Base-by-base conservation (phyloP, 2,113 vertebrate species). In the Corynorhinus townsendii region DNA sequence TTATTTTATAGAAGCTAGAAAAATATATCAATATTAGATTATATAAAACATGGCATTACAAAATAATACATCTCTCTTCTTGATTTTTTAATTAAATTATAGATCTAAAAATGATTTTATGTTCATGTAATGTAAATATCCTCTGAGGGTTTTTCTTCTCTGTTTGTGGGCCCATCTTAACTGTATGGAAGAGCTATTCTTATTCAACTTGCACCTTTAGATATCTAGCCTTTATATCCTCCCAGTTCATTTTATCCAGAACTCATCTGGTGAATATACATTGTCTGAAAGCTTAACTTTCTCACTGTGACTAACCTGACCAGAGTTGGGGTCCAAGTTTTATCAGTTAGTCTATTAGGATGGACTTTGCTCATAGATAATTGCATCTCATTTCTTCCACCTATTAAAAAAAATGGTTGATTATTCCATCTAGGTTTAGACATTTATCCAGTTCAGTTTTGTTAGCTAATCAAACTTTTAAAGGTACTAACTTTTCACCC, bases 51-150 rank as follows among this genome's bases (percentile, higher is more conserved):
- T 45, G n/a, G 14, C 14, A 80, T 89, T 95, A 89, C 72, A 83
- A 92, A 88, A 89, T 52, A 95, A 83, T 75, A 28, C 2, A 66
- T 49, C 59, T 68, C 3, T 86, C 35, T 93, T 92, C 72, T 66
- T 76, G 11, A 68, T 80, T 96, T 80, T 26, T 89, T 87, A 89
- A 89, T 93, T 89, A 91, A 83, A 85, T 79, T 90, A 79, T 33
- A 62, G 6, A 45, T 86, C 45, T 81, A 38, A 88, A 76, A 71
- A 35, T 9, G 68, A 62, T 83, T 76, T 49, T 62, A 15, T 73
- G 45, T 59, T 89, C 12, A 72, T 12, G 2, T 43, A 38, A 66
- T 49, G 11, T 28, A 43, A 81, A 66, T 30, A 16, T 17, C 10
- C 54, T 81, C 10, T 26, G 5, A 52, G 69, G 2, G 3, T 49